Percentiles rank a stretch among this genome's conserved stretches.
Conservation (phyloP, 2,797 vertebrate genomes). For the Channa striata region DNA sequence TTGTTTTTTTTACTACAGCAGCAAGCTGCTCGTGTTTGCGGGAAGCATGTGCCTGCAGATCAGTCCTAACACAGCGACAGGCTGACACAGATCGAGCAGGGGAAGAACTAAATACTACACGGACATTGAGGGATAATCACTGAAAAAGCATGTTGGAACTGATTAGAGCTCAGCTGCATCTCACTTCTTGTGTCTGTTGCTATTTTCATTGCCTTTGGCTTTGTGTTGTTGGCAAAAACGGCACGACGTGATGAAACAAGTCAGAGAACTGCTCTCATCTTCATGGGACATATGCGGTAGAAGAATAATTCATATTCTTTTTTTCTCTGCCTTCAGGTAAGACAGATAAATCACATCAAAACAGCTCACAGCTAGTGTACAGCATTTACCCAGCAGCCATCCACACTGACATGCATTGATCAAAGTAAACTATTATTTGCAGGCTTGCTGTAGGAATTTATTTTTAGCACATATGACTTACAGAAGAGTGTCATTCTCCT, state of each 20-base stretch:
- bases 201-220: conserved; percentile 28
- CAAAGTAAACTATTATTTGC: conserved; percentile 24
- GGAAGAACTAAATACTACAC: conserved; percentile 29
- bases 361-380: neutral
- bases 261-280: neutral
- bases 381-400: conserved; percentile 6
- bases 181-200: conserved; percentile 18
- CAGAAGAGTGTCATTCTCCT: neutral
- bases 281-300: neutral
- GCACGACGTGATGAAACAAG: conserved; percentile 27
- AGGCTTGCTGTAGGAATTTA: neutral
- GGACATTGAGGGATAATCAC: conserved; percentile 37
- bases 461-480: conserved; percentile 21
- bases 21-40: conserved; percentile 69
- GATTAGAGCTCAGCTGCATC: conserved; percentile 36
- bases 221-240: conserved; percentile 8
- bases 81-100: conserved; percentile 29
- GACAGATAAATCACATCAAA: neutral
- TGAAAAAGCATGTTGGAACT: conserved; percentile 33
- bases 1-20: conserved; percentile 24
- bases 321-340: neutral
- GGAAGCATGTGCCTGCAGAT: conserved; percentile 55
- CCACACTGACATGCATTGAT: neutral
- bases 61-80: conserved; percentile 29
- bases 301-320: neutral